Evolutionary conservation across 2,113 vertebrate genomes (phyloP), one percentile per base, ranked within the genome.

Genomic region (Odontesthes bonariensis): DNA sequence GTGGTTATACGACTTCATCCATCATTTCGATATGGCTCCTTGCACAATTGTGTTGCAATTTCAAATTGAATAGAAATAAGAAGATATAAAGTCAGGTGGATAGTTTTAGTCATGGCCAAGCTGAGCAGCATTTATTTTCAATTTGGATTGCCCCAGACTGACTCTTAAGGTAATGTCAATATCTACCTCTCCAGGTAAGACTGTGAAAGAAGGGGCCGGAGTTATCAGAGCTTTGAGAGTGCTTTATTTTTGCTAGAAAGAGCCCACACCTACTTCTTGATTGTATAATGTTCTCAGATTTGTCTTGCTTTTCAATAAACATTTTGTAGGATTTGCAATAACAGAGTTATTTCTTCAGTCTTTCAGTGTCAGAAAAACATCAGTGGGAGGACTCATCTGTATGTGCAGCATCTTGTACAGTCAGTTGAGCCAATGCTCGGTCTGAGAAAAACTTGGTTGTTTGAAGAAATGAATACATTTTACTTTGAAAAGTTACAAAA

Each of bases 181-280:
- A 97, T 97, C 97, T 98, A 99, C 97, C 97, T 98, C 97, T 96
- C 94, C 91, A 95, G 94, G 90, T 77, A 75, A 90, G 89, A 96
- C 95, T 96, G 95, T 96, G 95, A 96, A 96, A 94, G 91, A 93
- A 85, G 93, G 94, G 95, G 91, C 91, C 92, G 1, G 91, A 95
- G 94, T 94, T 94, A 95, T 92, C 94, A 92, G 87, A 94, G 93
- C 95, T 85, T 78, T 55, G 76, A 80, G 66, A 80, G 66, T 79
- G 75, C 69, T 85, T 95, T 96, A 94, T 96, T 96, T 96, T 83
- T 95, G 78, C 79, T 75, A 53, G 75, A 51, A 31, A 70, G 31
- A 81, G 92, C 91, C 94, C 92, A 90, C 90, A 74, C 32, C 84
- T 89, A 93, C 92, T 95, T 91, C 59, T 53, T 94, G 94, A 93